Conservation (phyloP, 2,888 invertebrate genomes). For the Thumatha senex region DNA sequence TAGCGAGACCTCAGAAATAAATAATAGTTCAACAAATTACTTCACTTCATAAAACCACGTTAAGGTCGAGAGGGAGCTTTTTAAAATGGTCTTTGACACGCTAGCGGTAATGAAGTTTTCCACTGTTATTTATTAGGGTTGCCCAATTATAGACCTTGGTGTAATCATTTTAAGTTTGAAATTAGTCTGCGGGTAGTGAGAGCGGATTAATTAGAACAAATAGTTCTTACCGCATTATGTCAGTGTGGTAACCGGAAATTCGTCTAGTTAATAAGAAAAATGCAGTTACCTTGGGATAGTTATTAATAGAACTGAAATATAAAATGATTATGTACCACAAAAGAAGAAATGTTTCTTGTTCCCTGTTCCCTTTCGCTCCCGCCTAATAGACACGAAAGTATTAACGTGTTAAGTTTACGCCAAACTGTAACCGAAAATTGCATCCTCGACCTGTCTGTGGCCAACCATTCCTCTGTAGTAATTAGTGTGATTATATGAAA, state of each 20-base stretch:
- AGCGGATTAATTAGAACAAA: slow-evolving; percentile 37
- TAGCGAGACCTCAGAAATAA: slow-evolving; percentile 20
- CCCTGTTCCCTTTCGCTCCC: no score
- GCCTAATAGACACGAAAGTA: no score
- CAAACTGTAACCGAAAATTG: no score
- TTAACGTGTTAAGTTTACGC: no score
- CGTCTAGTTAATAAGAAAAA: no score
- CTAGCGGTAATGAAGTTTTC: slow-evolving; percentile 46
- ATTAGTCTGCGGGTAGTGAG: slow-evolving; percentile 21
- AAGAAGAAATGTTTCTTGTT: no score
- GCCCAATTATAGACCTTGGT: slow-evolving; percentile 37
- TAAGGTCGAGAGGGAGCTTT: slow-evolving; percentile 20
- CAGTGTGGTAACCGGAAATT: slow-evolving; percentile 16
- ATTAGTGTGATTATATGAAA: no score
- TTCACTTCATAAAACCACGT: slow-evolving; percentile 13
- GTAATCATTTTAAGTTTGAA: slow-evolving; percentile 20
- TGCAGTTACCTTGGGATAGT: no score
- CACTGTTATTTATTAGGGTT: slow-evolving; percentile 26
- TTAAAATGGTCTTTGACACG: slow-evolving; percentile 34
- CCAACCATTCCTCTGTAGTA: no score
- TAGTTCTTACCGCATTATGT: slow-evolving; percentile 27
- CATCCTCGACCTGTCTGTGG: no score
- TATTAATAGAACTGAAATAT: no score
- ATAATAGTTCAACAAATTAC: slow-evolving; percentile 21
- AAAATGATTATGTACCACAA: no score